Evolutionary conservation across 1,140 invertebrate species (phyloP).

Genomic region (Trachymyrmex septentrionalis): DNA sequence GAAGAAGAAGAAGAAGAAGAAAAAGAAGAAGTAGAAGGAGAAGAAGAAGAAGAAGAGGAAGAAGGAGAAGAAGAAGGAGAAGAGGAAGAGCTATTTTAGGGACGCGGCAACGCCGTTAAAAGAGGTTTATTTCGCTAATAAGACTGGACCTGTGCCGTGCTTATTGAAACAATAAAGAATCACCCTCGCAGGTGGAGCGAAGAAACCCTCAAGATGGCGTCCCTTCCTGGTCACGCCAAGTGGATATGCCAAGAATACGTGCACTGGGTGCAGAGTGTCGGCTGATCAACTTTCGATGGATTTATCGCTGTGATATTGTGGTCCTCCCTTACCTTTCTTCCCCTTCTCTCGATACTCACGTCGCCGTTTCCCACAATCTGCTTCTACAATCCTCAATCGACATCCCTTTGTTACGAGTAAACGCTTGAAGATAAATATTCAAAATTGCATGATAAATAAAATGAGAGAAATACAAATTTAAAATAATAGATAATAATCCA

Average conservation of each 20-base stretch:
- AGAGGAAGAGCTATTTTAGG: constrained; percentile 12
- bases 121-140: constrained; percentile 87
- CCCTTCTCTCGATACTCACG: constrained; percentile 33
- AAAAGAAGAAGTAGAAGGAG: neutral
- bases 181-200: constrained; percentile 72
- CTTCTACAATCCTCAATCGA: constrained; percentile 31
- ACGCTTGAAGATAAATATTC: neutral
- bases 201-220: constrained; percentile 77
- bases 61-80: neutral
- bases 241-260: constrained; percentile 79
- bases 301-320: constrained; percentile 83
- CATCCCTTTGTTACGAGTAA: constrained; percentile 13
- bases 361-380: constrained; percentile 60
- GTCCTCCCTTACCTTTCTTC: constrained; percentile 54
- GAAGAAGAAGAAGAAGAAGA: neutral
- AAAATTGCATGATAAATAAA: neutral
- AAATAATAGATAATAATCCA: neutral
- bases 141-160: constrained; percentile 84
- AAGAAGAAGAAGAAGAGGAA: constrained; percentile 10
- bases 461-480: neutral
- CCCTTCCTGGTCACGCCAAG: constrained; percentile 75
- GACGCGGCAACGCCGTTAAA: constrained; percentile 80
- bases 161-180: constrained; percentile 88
- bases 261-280: constrained; percentile 76
- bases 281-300: constrained; percentile 81